These are phyloP conservation scores for Dryas iulia DNA, from an alignment of 1,140 invertebrate species.

Conservation along the genomic window DNA sequence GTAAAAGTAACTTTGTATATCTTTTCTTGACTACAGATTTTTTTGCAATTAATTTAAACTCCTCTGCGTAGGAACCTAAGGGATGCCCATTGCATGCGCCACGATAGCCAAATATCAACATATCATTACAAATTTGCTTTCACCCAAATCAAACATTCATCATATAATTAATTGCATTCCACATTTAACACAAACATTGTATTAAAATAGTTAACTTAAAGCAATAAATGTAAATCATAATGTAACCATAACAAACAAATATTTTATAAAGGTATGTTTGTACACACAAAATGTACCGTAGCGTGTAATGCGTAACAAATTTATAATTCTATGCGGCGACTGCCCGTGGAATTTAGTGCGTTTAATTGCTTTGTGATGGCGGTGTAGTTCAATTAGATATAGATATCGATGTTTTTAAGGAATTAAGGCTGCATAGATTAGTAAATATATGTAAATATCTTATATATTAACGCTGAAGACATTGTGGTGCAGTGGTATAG, in stretches of 20 bases:
- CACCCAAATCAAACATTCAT: not conserved
- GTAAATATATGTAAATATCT: not conserved
- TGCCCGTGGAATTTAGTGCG: slow-evolving; percentile 47
- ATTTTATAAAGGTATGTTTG: slow-evolving; percentile 30
- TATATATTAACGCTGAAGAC: too few relatives aligned
- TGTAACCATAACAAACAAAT: slow-evolving; percentile 3
- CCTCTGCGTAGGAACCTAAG: too few relatives aligned
- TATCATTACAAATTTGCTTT: too few relatives aligned
- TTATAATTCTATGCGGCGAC: slow-evolving; percentile 40
- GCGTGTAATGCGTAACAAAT: slow-evolving; percentile 53
- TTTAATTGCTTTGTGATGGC: slow-evolving; percentile 41
- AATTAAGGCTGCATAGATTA: not conserved
- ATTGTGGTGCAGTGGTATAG: not conserved
- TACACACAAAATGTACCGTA: slow-evolving; percentile 47
- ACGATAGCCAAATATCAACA: too few relatives aligned
- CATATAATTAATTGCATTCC: not conserved
- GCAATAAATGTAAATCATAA: slow-evolving; percentile 1
- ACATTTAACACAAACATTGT: not conserved
- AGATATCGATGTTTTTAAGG: not conserved
- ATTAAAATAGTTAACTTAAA: not conserved
- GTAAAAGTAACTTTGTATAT: too few relatives aligned
- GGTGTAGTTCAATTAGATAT: slow-evolving; percentile 19
- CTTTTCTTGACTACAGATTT: too few relatives aligned
- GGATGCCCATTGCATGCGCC: too few relatives aligned
- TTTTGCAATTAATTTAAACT: too few relatives aligned